Evolutionary conservation across 2,113 vertebrate species (phyloP).

Genomic region (Brachirus orientalis): DNA sequence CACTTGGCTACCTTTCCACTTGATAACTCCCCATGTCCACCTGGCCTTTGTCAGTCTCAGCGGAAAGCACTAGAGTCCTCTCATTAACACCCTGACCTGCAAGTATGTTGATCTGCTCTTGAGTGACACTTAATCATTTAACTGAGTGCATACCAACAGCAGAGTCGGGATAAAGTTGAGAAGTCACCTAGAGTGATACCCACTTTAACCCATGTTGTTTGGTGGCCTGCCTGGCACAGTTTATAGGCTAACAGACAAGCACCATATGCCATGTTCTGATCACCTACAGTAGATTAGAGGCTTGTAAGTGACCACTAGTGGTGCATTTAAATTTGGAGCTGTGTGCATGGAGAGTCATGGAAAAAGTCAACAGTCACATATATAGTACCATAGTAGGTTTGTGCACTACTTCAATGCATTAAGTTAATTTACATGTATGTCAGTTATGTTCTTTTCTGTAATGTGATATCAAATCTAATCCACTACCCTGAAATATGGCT

Average conservation of each 20-base stretch:
- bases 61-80: slow-evolving; percentile 53
- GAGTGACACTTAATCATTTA: slow-evolving; percentile 64
- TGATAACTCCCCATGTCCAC: slow-evolving; percentile 52
- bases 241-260: slow-evolving; percentile 39
- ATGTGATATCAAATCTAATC: background rate
- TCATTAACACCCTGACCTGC: slow-evolving; percentile 65
- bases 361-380: too few relatives aligned
- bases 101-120: slow-evolving; percentile 64
- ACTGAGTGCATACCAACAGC: slow-evolving; percentile 32
- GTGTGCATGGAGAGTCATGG: too few relatives aligned
- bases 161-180: slow-evolving; percentile 47
- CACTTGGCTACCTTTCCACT: slow-evolving; percentile 58
- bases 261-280: slow-evolving; percentile 68
- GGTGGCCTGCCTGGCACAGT: slow-evolving; percentile 39
- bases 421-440: too few relatives aligned
- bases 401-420: too few relatives aligned
- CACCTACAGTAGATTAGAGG: slow-evolving; percentile 47
- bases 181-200: slow-evolving; percentile 29
- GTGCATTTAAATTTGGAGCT: background rate
- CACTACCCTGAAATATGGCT: background rate
- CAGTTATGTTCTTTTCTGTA: background rate
- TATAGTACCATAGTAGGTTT: too few relatives aligned
- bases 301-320: slow-evolving; percentile 49
- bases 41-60: slow-evolving; percentile 61
- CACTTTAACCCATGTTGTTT: slow-evolving; percentile 45